phyloP scores from a whole-genome alignment of 2,113 vertebrate species.

The Centropus bengalensis region DNA sequence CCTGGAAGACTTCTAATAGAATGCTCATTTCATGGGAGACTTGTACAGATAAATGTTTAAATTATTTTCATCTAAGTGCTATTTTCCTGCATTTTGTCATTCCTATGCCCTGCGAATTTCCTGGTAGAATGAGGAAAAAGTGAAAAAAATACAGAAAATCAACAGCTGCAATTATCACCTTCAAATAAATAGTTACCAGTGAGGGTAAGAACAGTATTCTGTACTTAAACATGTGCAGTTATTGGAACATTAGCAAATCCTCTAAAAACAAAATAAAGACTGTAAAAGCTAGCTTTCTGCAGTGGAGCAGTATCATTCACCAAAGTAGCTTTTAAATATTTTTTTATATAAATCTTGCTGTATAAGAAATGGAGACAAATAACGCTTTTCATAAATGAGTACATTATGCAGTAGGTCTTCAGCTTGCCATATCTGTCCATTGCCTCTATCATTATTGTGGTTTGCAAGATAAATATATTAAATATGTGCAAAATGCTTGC shows the following conservation, averaged over 20 bases:
- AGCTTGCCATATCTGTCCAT: neutral
- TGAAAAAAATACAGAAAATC: neutral
- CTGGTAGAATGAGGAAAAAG: neutral
- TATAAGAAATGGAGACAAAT: neutral
- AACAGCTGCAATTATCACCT: neutral
- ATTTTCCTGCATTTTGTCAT: neutral
- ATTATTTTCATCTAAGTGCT: neutral
- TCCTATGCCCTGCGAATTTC: neutral
- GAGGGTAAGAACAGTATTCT: neutral
- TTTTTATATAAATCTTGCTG: neutral
- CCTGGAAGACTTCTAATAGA: neutral
- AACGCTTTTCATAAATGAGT: neutral
- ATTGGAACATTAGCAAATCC: neutral
- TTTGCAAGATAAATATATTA: neutral
- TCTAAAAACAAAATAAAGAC: neutral
- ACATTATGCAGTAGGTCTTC: neutral
- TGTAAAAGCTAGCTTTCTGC: neutral
- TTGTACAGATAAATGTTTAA: neutral
- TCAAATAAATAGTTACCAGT: neutral
- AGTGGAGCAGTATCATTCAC: neutral
- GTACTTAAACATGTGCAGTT: neutral
- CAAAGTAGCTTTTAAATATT: neutral
- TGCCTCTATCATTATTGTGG: neutral
- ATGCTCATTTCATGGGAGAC: neutral
- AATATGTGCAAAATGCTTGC: neutral